Percentiles rank a stretch among this genome's conserved stretches.
These are phyloP conservation scores for Drosophila crucigera DNA, from an alignment of 2,888 invertebrate genomes.

Conservation along the genomic window DNA sequence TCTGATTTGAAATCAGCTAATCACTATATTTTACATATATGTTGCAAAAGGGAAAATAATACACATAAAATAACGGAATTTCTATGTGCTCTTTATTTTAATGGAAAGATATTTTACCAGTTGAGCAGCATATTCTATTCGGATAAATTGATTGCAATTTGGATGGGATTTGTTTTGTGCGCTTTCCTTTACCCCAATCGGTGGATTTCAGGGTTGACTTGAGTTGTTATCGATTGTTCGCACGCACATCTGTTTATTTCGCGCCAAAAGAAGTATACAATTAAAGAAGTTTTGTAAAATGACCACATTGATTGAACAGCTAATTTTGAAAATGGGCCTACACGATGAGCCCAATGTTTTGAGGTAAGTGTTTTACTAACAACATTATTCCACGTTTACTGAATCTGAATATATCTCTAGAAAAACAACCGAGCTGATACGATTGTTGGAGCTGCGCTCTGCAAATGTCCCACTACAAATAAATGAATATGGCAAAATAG, in stretches of 20 bases:
- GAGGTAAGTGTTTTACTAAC: conserved; percentile 64
- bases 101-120: background rate
- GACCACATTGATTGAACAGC: conserved; percentile 80
- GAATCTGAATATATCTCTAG: conserved; percentile 49
- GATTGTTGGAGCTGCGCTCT: conserved; percentile 83
- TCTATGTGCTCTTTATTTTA: background rate
- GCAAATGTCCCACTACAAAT: conserved; percentile 84
- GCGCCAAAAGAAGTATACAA: conserved; percentile 51
- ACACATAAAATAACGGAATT: conserved; percentile 19
- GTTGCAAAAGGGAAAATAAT: conserved; percentile 33
- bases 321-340: conserved; percentile 82
- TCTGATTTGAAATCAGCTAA: conserved; percentile 50
- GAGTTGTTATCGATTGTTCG: background rate
- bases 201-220: background rate
- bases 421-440: conserved; percentile 83
- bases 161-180: background rate
- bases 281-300: conserved; percentile 46
- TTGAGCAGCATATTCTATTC: background rate
- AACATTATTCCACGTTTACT: background rate
- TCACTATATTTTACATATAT: conserved; percentile 38
- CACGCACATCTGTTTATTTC: conserved; percentile 27
- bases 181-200: too few species aligned
- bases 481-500: conserved; percentile 87
- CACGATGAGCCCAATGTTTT: conserved; percentile 74
- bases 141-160: background rate